Conservation (phyloP, 2,888 invertebrate species). For the Atrina japonica region DNA sequence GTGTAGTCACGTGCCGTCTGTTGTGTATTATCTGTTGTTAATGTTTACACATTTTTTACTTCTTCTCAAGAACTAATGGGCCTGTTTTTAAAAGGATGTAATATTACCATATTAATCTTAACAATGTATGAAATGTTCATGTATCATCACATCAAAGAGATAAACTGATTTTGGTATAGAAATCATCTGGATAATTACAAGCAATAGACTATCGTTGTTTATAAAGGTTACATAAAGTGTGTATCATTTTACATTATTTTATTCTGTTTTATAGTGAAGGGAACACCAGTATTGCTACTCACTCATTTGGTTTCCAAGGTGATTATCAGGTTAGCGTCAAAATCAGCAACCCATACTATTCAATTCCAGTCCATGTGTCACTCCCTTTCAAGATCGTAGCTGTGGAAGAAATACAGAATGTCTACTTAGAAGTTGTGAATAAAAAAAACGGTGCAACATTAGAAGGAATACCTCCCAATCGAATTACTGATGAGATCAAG, state of each 20-base stretch:
- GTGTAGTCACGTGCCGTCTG: too few species aligned
- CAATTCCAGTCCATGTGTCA: constrained; percentile 52
- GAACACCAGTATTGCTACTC: constrained; percentile 61
- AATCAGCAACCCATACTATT: constrained; percentile 65
- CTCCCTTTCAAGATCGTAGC: constrained; percentile 65
- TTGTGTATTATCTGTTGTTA: constrained; percentile 1
- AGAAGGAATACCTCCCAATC: constrained; percentile 17
- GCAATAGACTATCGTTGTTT: too few species aligned
- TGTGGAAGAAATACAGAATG: constrained; percentile 61
- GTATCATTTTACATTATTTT: neutral
- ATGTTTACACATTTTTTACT: too few species aligned
- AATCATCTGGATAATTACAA: too few species aligned
- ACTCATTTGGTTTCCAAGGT: constrained; percentile 58
- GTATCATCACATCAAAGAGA: too few species aligned
- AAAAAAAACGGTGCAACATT: constrained; percentile 15
- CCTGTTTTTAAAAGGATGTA: too few species aligned
- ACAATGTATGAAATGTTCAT: too few species aligned
- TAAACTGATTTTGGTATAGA: too few species aligned
- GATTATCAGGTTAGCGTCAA: constrained; percentile 62
- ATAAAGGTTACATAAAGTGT: too few species aligned
- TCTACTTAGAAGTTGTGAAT: constrained; percentile 44
- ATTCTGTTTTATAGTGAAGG: constrained; percentile 47
- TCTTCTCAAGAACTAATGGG: too few species aligned
- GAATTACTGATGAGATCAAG: constrained; percentile 44
- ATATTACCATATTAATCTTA: too few species aligned